A percentile compares a stretch with the other conserved stretches of the same genome.
Evolutionary conservation across 2,113 vertebrate species (phyloP).

Genomic region (Pomatostomus ruficeps): DNA sequence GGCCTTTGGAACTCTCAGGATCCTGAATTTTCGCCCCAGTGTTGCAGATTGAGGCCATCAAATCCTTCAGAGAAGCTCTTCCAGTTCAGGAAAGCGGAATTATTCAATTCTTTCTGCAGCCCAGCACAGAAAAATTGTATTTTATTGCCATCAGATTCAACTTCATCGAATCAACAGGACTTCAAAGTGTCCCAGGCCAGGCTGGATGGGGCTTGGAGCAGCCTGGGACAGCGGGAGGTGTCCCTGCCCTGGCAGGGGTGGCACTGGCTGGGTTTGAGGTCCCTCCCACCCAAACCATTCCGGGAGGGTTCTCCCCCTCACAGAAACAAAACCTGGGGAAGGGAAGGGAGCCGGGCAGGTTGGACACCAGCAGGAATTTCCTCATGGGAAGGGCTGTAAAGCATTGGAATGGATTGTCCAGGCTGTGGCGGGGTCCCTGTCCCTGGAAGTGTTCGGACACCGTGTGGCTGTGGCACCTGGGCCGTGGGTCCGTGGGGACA

Average conservation of each 20-base stretch:
- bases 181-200: not conserved
- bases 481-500: not conserved
- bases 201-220: not conserved
- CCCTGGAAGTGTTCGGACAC: not conserved
- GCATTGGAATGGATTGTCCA: not conserved
- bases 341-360: not conserved
- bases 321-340: not conserved
- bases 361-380: not conserved
- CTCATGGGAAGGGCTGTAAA: not conserved
- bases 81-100: not conserved
- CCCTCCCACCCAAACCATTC: not conserved
- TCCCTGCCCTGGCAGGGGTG: not conserved
- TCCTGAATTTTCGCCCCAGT: not conserved
- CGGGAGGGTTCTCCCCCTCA: not conserved
- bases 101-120: not conserved
- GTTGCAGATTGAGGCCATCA: not conserved
- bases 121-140: not conserved
- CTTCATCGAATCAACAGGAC: not conserved
- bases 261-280: not conserved
- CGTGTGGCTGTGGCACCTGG: not conserved
- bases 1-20: not conserved
- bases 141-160: not conserved
- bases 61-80: not conserved
- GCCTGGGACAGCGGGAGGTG: not conserved
- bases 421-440: not conserved